A percentile compares a stretch with the other conserved stretches of the same genome.
Evolutionary conservation across 2,888 invertebrate species (phyloP).

Genomic region (Ichneumoninae sp.): DNA sequence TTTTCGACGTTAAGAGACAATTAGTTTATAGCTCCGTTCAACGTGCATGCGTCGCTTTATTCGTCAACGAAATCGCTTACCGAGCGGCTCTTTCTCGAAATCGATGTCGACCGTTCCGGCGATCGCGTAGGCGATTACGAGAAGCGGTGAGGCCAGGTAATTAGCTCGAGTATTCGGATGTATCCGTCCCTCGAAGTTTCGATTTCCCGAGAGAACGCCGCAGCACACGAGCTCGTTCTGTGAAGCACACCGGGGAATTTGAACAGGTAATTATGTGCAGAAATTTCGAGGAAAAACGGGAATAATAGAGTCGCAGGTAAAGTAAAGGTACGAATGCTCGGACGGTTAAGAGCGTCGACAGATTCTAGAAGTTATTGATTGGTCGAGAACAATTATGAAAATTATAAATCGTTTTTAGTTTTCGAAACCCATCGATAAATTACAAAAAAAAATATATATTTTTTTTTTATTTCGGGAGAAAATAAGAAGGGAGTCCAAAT

Average conservation of each 20-base stretch:
- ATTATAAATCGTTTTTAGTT: too few species aligned
- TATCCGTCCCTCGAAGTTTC: slow-evolving; percentile 99
- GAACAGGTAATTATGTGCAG: too few species aligned
- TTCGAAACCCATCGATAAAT: too few species aligned
- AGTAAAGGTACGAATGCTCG: too few species aligned
- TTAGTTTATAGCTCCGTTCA: too few species aligned
- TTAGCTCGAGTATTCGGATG: slow-evolving; percentile 98
- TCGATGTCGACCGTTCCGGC: slow-evolving; percentile 98
- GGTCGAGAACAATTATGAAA: too few species aligned
- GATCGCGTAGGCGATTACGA: slow-evolving; percentile 98
- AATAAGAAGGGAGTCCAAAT: too few species aligned
- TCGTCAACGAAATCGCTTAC: slow-evolving; percentile 83
- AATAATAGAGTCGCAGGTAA: neutral
- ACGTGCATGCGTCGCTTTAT: neutral
- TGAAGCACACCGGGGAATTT: slow-evolving; percentile 15
- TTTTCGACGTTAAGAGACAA: slow-evolving; percentile 51
- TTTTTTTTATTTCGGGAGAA: too few species aligned
- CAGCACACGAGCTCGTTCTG: slow-evolving; percentile 97
- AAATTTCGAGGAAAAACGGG: neutral
- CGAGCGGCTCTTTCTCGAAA: slow-evolving; percentile 95
- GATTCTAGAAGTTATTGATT: too few species aligned
- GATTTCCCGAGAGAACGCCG: slow-evolving; percentile 98
- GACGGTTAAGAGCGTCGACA: too few species aligned
- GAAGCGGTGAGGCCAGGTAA: slow-evolving; percentile 97
- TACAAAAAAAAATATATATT: too few species aligned